A percentile compares a stretch with the other conserved stretches of the same genome.
These are phyloP conservation scores for Parnassius mnemosyne DNA, from an alignment of 2,888 invertebrate genomes.

Conservation along the genomic window DNA sequence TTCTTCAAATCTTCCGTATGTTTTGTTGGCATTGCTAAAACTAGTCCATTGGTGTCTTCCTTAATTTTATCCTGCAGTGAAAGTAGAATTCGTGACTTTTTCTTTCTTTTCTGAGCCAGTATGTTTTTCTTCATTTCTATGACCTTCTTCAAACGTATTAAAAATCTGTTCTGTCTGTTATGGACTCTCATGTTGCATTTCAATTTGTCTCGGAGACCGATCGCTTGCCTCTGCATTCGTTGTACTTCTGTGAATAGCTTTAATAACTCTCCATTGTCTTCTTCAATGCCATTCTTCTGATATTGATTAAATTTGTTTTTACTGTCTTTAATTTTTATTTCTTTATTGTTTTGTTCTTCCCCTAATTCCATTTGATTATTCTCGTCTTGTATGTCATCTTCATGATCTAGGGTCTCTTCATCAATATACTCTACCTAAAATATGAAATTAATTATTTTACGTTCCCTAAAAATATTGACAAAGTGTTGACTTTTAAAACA, in stretches of 20 bases:
- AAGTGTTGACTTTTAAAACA: too few species aligned
- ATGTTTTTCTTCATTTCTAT: constrained; percentile 65
- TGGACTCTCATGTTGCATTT: constrained; percentile 62
- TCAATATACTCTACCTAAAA: constrained; percentile 73
- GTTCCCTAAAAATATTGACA: too few species aligned
- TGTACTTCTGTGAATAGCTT: constrained; percentile 70
- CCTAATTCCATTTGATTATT: constrained; percentile 51
- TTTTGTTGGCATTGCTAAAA: constrained; percentile 69
- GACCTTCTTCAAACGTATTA: constrained; percentile 55
- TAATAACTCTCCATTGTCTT: constrained; percentile 50
- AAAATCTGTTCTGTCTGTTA: constrained; percentile 57
- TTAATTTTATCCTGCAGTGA: constrained; percentile 71
- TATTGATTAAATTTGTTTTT: constrained; percentile 12
- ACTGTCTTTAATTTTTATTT: constrained; percentile 21
- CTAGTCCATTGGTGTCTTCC: constrained; percentile 66
- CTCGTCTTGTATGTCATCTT: constrained; percentile 53
- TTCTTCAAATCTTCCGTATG: constrained; percentile 73
- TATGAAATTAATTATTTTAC: constrained; percentile 4
- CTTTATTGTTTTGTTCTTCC: constrained; percentile 30
- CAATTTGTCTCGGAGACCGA: constrained; percentile 59
- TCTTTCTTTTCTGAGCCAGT: constrained; percentile 63
- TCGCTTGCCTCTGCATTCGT: constrained; percentile 61
- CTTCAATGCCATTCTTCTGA: constrained; percentile 24
- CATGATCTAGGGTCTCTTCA: constrained; percentile 65
- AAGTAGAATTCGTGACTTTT: constrained; percentile 65